Conservation (phyloP, 2,797 vertebrate genomes). For the Chromobotia macracanthus region DNA sequence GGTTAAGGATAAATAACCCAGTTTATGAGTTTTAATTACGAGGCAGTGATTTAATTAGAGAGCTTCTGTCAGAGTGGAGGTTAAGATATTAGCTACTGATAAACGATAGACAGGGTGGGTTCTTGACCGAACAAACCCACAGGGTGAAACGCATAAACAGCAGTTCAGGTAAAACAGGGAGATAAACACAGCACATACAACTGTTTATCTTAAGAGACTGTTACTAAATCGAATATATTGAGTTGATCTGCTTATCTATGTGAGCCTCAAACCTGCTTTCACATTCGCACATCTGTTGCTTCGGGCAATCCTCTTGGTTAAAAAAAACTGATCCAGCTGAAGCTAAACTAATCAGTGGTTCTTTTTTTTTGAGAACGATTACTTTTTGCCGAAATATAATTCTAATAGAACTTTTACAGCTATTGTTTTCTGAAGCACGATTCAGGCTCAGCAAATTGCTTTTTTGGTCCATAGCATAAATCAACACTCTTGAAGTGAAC, state of each 20-base stretch:
- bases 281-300: constrained; percentile 7
- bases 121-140: not conserved
- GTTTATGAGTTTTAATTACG: not conserved
- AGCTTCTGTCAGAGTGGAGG: not conserved
- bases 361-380: constrained; percentile 5
- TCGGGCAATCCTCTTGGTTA: not conserved
- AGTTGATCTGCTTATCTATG: constrained; percentile 3
- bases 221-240: constrained; percentile 4
- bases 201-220: constrained; percentile 1
- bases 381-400: not conserved
- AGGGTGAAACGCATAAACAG: not conserved
- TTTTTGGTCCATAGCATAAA: constrained; percentile 4
- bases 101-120: not conserved
- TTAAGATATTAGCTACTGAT: constrained; percentile 7
- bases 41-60: not conserved
- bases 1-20: not conserved
- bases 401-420: not conserved
- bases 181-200: not conserved
- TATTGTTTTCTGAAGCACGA: not conserved
- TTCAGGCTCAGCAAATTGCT: not conserved
- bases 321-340: not conserved
- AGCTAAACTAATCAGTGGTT: not conserved
- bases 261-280: not conserved
- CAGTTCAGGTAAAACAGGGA: not conserved
- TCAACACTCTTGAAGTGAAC: not conserved